These are phyloP conservation scores for Agriopis aurantiaria DNA, from an alignment of 2,888 invertebrate species.

Conservation along the genomic window DNA sequence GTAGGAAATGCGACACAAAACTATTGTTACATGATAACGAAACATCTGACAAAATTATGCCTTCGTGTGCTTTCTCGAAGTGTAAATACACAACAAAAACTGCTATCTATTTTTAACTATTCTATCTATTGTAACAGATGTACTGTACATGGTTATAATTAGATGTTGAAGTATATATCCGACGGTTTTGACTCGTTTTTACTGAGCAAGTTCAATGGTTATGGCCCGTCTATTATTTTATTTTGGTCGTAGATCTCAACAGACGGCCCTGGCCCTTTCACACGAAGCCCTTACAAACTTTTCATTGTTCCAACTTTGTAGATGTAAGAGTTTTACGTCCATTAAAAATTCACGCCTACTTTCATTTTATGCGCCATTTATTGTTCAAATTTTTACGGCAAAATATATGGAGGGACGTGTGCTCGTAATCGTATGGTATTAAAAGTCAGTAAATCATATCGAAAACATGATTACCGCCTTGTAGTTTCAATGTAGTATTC, in stretches of 20 bases:
- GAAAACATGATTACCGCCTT: background rate
- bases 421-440: background rate
- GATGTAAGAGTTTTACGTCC: constrained; percentile 18
- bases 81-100: no score
- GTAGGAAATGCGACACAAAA: no score
- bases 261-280: constrained; percentile 1
- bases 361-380: constrained; percentile 29
- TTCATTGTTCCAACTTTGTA: constrained; percentile 27
- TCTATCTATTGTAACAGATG: no score
- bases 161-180: no score
- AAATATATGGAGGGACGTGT: background rate
- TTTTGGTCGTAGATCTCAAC: constrained; percentile 20
- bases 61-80: no score
- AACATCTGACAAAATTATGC: no score
- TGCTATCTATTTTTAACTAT: no score
- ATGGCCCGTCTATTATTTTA: no score
- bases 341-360: constrained; percentile 29
- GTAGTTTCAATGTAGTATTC: background rate
- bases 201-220: no score
- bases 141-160: no score
- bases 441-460: background rate
- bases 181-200: no score
- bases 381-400: constrained; percentile 20
- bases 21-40: no score
- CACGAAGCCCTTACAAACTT: constrained; percentile 32